Base-by-base conservation (phyloP, 2,797 vertebrate species). In the Coluber constrictor region DNA sequence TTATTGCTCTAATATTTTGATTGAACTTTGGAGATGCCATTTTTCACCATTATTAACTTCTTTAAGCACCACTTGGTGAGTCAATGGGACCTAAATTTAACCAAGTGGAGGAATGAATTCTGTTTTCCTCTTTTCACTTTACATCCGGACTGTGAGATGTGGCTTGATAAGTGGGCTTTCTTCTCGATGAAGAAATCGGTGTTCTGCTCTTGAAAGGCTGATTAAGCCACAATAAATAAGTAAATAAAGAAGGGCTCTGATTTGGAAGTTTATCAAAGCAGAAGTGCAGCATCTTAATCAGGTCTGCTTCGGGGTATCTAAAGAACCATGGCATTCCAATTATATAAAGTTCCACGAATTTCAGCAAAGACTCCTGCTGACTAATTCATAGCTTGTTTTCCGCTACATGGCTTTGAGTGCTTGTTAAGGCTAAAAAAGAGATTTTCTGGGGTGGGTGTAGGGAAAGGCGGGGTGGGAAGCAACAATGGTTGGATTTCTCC, bases 341-440 rank as follows among this genome's bases (percentile, higher is more conserved):
- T 99, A 99, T 98, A 98, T 98, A 98, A 98, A 98, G 98, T 99
- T 98, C 97, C 98, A 98, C 4, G 57, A 47, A 91, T 98, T 98
- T 98, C 98, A 97, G 96, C 97, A 97, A 97, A 98, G 98, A 97
- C 98, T 98, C 98, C 99, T 98, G 98, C 98, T 98, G 98, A 98
- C 98, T 98, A 98, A 98, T 98, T 99, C 98, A 98, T 97, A 97
- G 98, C 98, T 98, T 98, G 98, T 98, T 98, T 99, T 98, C 98
- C 97, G 98, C 98, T 98, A 97, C 97, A 97, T 97, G 97, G 98
- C 97, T 98, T 98, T 98, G 97, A 98, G 98, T 97, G 97, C 98
- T 99, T 98, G 98, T 99, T 99, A 98, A 98, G 97, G 96, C 96
- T 96, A 97, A 97, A 97, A 83, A 92, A 94, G 96, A 96, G 96